Percentiles rank a stretch among this genome's conserved stretches.
These are phyloP conservation scores for Cololabis saira DNA, from an alignment of 2,113 vertebrate species.

Conservation along the genomic window DNA sequence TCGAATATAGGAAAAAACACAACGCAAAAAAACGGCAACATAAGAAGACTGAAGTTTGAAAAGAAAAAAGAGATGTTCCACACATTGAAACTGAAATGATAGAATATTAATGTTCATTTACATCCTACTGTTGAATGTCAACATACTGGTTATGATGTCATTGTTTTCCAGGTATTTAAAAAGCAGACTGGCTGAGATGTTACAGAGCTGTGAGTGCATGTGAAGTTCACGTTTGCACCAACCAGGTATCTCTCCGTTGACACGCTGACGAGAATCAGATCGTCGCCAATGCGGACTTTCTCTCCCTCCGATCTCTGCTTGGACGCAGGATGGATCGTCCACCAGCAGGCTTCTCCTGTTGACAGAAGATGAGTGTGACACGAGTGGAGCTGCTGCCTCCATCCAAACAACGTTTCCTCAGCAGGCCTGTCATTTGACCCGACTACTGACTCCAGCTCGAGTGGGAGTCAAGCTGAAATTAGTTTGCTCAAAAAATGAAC, in stretches of 20 bases:
- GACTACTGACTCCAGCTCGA: constrained; percentile 21
- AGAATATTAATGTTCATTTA: too few relatives aligned
- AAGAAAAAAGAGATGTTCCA: too few relatives aligned
- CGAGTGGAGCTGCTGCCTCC: not conserved
- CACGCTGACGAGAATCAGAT: constrained; percentile 96
- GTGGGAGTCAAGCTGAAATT: constrained; percentile 15
- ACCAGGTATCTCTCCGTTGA: constrained; percentile 97
- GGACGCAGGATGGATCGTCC: constrained; percentile 97
- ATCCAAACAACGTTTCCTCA: not conserved
- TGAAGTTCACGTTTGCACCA: constrained; percentile 25
- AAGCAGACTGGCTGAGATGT: too few relatives aligned
- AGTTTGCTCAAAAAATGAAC: not conserved
- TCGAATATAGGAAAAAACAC: too few relatives aligned
- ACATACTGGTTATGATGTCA: too few relatives aligned
- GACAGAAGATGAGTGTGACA: not conserved
- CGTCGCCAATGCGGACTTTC: constrained; percentile 96
- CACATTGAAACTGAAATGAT: too few relatives aligned
- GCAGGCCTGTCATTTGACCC: constrained; percentile 23
- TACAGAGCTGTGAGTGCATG: too few relatives aligned
- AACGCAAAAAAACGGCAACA: too few relatives aligned
- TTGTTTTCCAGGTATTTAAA: too few relatives aligned
- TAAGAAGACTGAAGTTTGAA: too few relatives aligned
- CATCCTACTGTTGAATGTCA: too few relatives aligned
- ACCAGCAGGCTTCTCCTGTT: constrained; percentile 96
- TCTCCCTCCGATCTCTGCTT: constrained; percentile 98